Base-by-base conservation (phyloP, 2,888 invertebrate species). In the Crioceris asparagi region DNA sequence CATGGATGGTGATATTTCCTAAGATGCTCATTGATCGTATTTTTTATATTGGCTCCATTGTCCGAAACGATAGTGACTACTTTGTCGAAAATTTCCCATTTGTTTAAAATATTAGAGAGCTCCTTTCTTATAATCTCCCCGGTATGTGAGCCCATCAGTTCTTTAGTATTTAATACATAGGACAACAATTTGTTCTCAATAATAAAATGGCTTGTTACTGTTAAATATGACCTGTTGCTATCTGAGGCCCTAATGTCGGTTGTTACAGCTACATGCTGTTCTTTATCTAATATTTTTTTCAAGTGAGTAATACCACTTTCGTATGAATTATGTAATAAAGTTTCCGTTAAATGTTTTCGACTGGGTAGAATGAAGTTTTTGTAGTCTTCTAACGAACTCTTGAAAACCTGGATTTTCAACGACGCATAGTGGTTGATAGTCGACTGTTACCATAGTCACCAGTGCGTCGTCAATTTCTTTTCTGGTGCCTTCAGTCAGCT, bases 201-300 rank as follows among this genome's bases (percentile, higher is more conserved):
- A 29, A 50, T 50, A 43, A 54, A 53, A 43, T 55, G 52, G 15
- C 39, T 17, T 2, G 53, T 53, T n/a, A 50, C 45, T 8, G 49
- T 50, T 4, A 51, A 32, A 37, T 49, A 56, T 1, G 46, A 25
- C 31, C 29, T 47, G 18, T 45, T 49, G 33, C 41, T 45, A 30
- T 53, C 50, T 1, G 52, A 56, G 10, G 48, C 47, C 54, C 52
- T 54, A 4, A 54, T 50, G 32, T 55, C 51, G 17, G 54, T 53
- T 6, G 54, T 55, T 16, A 52, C 35, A 17, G 48, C 39, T 23
- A 51, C 32, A 39, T 43, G 3, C 25, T 46, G 17, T 6, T 49
- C 33, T 18, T 38, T 12, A 29, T 35, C 40, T 17, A 52, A 32
- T 26, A 48, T 39, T 32, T 11, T 6, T 41, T 49, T 43, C 18